Percentiles rank a stretch among this genome's conserved stretches.
Conservation (phyloP, 2,797 vertebrate species). For the Mormyrops boulengeri region DNA sequence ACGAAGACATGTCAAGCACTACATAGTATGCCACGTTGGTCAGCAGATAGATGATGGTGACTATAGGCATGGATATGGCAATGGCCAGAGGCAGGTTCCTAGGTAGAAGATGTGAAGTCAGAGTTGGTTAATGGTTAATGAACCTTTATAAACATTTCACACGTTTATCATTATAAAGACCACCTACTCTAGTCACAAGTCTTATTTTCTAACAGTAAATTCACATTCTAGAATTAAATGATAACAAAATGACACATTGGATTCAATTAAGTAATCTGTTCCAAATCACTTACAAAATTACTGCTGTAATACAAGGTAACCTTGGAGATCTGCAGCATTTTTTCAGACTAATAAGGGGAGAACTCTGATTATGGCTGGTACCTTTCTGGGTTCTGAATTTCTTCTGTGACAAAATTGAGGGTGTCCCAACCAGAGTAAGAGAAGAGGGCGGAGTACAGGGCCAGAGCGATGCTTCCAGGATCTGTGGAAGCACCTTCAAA, state of each 20-base stretch:
- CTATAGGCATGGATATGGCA: conserved; percentile 73
- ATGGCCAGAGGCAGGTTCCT: conserved; percentile 78
- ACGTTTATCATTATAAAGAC: background rate
- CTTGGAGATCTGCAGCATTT: background rate
- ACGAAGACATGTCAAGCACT: conserved; percentile 68
- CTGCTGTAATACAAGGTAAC: background rate
- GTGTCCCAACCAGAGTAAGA: conserved; percentile 85
- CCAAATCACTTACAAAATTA: background rate
- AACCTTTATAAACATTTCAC: background rate
- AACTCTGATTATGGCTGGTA: conserved; percentile 30
- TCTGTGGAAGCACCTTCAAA: conserved; percentile 71
- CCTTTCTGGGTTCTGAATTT: conserved; percentile 79
- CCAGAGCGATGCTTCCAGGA: conserved; percentile 66
- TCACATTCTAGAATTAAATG: background rate
- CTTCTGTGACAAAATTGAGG: conserved; percentile 81
- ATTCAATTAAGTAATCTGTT: background rate
- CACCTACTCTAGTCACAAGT: background rate
- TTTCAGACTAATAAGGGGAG: background rate
- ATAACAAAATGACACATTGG: background rate
- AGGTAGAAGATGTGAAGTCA: conserved; percentile 16
- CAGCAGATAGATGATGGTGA: conserved; percentile 74
- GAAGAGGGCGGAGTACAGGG: conserved; percentile 79
- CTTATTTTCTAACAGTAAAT: background rate
- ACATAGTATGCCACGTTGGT: conserved; percentile 77
- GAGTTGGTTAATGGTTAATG: conserved; percentile 2